A percentile compares a stretch with the other conserved stretches of the same genome.
Conservation (phyloP, 2,113 vertebrate species). For the Zapornia atra region DNA sequence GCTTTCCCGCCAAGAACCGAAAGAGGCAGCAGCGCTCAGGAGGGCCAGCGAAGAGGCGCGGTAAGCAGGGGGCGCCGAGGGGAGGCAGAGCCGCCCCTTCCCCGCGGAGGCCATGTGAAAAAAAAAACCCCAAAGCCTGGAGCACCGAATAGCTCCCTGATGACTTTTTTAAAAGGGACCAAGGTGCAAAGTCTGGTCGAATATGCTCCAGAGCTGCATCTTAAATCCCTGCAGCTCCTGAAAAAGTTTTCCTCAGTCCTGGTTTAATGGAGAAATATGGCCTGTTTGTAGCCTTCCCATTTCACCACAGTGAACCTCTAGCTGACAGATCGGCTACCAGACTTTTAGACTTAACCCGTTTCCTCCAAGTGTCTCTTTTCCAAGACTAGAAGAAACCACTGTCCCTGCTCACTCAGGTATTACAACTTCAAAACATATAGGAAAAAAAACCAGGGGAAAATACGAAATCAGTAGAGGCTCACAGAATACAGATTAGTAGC, state of each 20-base stretch:
- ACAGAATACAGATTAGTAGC: not conserved
- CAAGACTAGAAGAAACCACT: not conserved
- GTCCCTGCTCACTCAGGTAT: not conserved
- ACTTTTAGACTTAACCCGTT: not conserved
- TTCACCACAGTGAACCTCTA: not conserved
- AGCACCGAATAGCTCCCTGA: not conserved
- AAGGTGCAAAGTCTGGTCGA: not conserved
- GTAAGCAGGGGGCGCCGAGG: not conserved
- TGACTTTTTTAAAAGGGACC: not conserved
- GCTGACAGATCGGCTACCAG: not conserved
- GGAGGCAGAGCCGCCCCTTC: not conserved
- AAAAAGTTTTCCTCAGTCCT: not conserved
- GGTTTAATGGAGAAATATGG: not conserved
- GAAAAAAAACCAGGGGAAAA: not conserved
- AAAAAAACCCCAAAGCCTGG: not conserved
- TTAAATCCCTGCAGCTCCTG: not conserved
- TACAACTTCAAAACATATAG: not conserved
- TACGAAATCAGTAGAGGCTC: not conserved
- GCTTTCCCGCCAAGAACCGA: fast-evolving
- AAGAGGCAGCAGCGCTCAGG: not conserved
- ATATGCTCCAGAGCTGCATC: not conserved
- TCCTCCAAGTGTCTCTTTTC: not conserved
- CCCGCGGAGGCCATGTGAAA: too few relatives aligned
- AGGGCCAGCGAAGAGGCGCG: fast-evolving
- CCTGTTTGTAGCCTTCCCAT: not conserved